Evolutionary conservation across 92 coral and sea anemone species (phyloP).

Genomic region (Epizoanthus fatuus): DNA sequence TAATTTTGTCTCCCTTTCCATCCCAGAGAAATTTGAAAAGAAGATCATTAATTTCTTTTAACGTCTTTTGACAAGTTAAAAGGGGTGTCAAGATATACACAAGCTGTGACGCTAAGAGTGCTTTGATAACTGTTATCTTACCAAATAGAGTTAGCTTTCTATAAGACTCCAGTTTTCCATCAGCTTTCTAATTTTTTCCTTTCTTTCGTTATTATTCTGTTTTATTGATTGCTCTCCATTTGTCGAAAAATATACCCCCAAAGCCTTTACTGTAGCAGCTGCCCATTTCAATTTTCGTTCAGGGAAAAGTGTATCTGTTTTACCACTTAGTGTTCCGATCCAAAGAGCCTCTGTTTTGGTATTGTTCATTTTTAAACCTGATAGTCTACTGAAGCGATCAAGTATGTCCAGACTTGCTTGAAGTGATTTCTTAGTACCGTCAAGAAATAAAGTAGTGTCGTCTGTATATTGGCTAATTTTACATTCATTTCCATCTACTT

Average conservation of each 20-base stretch:
- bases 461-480: conserved; percentile 56
- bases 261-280: conserved; percentile 11
- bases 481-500: conserved; percentile 6
- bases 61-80: too few species aligned
- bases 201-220: conserved; percentile 13
- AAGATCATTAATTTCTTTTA: too few species aligned
- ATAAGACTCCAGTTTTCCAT: conserved; percentile 31
- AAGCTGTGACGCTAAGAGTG: too few species aligned
- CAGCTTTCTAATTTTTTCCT: conserved; percentile 13
- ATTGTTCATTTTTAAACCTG: conserved; percentile 27
- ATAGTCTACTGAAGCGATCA: conserved; percentile 7
- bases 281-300: conserved; percentile 34
- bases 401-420: neutral
- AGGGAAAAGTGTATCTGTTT: neutral
- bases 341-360: conserved; percentile 27
- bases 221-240: neutral
- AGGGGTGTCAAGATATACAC: too few species aligned
- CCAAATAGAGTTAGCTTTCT: conserved; percentile 12
- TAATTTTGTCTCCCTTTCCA: too few species aligned
- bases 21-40: too few species aligned
- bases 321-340: conserved; percentile 18
- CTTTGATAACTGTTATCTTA: conserved; percentile 9
- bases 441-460: conserved; percentile 41
- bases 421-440: conserved; percentile 24
- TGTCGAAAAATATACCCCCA: conserved; percentile 33